phyloP scores from a whole-genome alignment of 2,797 vertebrate species.

The Tachyglossus aculeatus region DNA sequence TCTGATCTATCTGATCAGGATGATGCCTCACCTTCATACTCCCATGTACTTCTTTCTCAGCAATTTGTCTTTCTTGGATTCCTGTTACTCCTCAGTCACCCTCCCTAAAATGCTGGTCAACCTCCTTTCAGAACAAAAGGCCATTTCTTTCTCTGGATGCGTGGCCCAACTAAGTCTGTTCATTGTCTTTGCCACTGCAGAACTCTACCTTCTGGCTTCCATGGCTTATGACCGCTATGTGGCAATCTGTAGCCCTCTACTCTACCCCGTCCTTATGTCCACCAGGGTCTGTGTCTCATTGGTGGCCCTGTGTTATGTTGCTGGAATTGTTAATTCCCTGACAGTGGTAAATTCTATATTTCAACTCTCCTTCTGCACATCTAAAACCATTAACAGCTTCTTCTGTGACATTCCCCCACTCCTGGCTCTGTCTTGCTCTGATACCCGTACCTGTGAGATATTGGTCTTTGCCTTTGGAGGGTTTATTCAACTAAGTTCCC shows the following conservation, averaged over 20 bases:
- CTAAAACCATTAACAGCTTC: constrained; percentile 5
- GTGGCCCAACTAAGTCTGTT: not conserved
- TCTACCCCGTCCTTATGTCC: not conserved
- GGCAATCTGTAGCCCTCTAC: not conserved
- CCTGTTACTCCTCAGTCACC: not conserved
- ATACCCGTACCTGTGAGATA: constrained; percentile 14
- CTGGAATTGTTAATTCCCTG: constrained; percentile 27
- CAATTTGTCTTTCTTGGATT: not conserved
- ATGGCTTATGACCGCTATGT: not conserved
- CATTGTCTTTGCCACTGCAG: not conserved
- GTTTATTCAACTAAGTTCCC: constrained; percentile 18
- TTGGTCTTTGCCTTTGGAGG: constrained; percentile 19
- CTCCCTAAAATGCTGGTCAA: not conserved
- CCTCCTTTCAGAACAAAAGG: not conserved
- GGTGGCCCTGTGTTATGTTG: constrained; percentile 8
- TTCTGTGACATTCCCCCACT: constrained; percentile 38
- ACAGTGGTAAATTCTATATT: constrained; percentile 16
- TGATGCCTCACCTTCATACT: not conserved
- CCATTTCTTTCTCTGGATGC: not conserved
- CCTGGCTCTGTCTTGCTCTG: constrained; percentile 29
- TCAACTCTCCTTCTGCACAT: constrained; percentile 19
- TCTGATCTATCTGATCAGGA: not conserved
- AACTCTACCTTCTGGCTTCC: not conserved
- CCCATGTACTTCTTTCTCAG: not conserved
- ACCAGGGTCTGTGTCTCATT: not conserved